Conservation (phyloP, 2,797 vertebrate genomes). For the Mormyrops attenuatus region DNA sequence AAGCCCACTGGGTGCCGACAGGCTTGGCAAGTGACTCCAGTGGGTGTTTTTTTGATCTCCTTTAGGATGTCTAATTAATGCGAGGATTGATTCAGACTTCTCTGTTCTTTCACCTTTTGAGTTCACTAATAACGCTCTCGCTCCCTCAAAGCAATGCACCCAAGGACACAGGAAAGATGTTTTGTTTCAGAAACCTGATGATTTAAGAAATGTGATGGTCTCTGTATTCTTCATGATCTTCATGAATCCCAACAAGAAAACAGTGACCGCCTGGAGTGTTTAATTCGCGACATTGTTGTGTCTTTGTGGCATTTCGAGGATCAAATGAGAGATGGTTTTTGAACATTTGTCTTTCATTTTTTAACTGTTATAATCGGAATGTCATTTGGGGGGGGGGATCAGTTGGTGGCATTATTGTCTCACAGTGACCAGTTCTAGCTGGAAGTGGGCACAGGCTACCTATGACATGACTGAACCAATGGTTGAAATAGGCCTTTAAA, state of each 20-base stretch:
- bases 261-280: background rate
- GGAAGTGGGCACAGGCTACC: background rate
- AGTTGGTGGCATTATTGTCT: background rate
- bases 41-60: background rate
- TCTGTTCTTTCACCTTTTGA: background rate
- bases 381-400: background rate
- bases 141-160: background rate
- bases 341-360: background rate
- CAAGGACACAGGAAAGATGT: background rate
- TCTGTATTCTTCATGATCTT: background rate
- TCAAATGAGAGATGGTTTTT: background rate
- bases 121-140: background rate
- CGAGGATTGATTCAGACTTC: background rate
- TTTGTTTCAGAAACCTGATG: background rate
- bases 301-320: background rate
- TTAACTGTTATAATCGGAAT: background rate
- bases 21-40: background rate
- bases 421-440: background rate
- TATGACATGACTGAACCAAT: background rate
- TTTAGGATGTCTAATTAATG: background rate
- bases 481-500: background rate
- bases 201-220: background rate
- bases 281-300: background rate
- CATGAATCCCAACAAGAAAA: background rate
- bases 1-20: background rate